Conservation (phyloP, 2,113 vertebrate species). For the Gopherus flavomarginatus region DNA sequence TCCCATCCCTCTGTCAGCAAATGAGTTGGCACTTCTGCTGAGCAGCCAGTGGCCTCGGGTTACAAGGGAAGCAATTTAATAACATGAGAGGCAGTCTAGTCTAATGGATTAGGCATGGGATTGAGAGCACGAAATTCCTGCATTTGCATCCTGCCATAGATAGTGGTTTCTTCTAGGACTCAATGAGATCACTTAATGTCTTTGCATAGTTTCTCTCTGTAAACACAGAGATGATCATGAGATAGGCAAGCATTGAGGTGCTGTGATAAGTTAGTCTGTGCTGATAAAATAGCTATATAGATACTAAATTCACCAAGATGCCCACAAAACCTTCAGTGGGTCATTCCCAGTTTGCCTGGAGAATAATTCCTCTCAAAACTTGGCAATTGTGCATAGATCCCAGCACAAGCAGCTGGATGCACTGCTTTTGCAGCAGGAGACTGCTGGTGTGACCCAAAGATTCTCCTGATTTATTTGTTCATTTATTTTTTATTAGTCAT, state of each 20-base stretch:
- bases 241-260: background rate
- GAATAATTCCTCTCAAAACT: slow-evolving; percentile 49
- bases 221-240: slow-evolving; percentile 5
- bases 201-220: background rate
- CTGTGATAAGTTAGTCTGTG: background rate
- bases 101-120: background rate
- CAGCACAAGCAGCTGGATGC: background rate
- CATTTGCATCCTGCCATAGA: accelerated
- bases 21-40: background rate
- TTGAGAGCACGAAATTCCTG: background rate
- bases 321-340: slow-evolving; percentile 19
- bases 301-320: slow-evolving; percentile 5
- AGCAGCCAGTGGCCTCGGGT: background rate
- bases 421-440: background rate
- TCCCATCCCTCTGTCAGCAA: background rate
- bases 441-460: background rate
- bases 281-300: slow-evolving; percentile 13
- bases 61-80: background rate
- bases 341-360: slow-evolving; percentile 13
- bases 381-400: background rate
- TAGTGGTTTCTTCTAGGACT: background rate
- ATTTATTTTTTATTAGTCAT: slow-evolving; percentile 7
- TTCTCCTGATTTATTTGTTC: background rate
- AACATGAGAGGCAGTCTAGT: background rate
- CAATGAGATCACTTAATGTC: background rate